Evolutionary conservation across 1,140 invertebrate genomes (phyloP), one percentile per base, ranked within the genome.

Genomic region (Eulimnadia texana): DNA sequence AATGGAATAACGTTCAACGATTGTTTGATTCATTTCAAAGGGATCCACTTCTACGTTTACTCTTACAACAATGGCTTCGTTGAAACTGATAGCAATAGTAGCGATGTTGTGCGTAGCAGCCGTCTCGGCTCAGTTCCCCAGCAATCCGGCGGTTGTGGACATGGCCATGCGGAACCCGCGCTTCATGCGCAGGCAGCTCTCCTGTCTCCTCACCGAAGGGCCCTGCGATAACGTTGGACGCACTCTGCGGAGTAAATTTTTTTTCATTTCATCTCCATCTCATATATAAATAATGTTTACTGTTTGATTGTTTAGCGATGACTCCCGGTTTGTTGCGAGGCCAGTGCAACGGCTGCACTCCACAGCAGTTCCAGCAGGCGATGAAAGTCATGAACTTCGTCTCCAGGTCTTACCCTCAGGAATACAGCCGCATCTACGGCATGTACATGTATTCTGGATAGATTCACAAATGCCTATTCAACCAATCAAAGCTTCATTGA

Each of bases 191-290:
- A 33, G 55, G 6, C 64, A 64, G 50, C 53, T 64, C 20, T 51
- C 56, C 47, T 64, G 64, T 24, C 51, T 64, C 22, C 52, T 64
- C 25, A 25, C 27, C 20, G 61, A 62, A 33, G 62, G 62, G 33
- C 42, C 61, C 9, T 64, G 64, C 49, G 64, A 64, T 25, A 64
- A 64, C 33, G 57, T 64, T 24, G 64, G 64, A 10, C 24, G 55
- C 22, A 54, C 63, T 42, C 52, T 64, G 27, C 50, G 23, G n/a
- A 29, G 64, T 64, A 64, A 62, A 55, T 63, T 9, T n/a, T 28
- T 20, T 42, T 27, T 51, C 11, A 23, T 3, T 24, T 23, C n/a
- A 25, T 60, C 28, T 20, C 55, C 10, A 11, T 29, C 13, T 0
- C 23, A 20, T 19, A 3, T 25, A 58, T 27, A 28, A 16, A 3